A percentile compares a stretch with the other conserved stretches of the same genome.
Evolutionary conservation across 92 coral and sea anemone species (phyloP).

Genomic region (Epizoanthus illoricatus): DNA sequence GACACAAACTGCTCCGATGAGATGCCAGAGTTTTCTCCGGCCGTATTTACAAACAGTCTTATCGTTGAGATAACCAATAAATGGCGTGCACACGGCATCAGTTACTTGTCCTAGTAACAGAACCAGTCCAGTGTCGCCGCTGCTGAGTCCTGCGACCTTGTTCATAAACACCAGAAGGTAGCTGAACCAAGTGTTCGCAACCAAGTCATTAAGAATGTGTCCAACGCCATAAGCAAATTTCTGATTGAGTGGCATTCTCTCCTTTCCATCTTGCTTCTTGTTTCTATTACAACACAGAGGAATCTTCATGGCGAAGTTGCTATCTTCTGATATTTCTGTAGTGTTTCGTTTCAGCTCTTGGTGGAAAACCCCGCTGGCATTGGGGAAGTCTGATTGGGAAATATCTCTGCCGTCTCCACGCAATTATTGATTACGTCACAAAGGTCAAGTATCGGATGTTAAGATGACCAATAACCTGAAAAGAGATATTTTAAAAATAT

Average conservation of each 20-base stretch:
- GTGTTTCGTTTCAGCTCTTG: neutral
- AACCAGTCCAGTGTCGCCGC: slow-evolving; percentile 79
- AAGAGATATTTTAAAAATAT: no score
- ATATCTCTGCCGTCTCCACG: neutral
- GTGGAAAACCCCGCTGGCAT: neutral
- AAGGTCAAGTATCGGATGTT: slow-evolving; percentile 2
- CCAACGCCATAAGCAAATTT: slow-evolving; percentile 79
- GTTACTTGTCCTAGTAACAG: slow-evolving; percentile 77
- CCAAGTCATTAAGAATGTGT: slow-evolving; percentile 84
- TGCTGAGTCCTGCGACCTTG: slow-evolving; percentile 78
- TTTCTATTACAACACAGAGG: slow-evolving; percentile 12
- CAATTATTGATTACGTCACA: neutral
- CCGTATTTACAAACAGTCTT: slow-evolving; percentile 88
- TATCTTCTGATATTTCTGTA: neutral
- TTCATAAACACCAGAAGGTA: slow-evolving; percentile 76
- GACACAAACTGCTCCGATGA: slow-evolving; percentile 65
- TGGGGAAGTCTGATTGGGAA: slow-evolving; percentile 3
- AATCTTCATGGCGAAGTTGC: slow-evolving; percentile 10
- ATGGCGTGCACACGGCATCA: slow-evolving; percentile 83
- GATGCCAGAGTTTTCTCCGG: slow-evolving; percentile 83
- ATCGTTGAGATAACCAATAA: slow-evolving; percentile 76
- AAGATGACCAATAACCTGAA: no score
- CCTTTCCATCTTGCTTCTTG: slow-evolving; percentile 21
- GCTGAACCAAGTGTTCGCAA: slow-evolving; percentile 85
- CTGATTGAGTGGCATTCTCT: slow-evolving; percentile 58